Evolutionary conservation across 2,113 vertebrate genomes (phyloP), one percentile per base, ranked within the genome.

Genomic region (Nothoprocta perdicaria): DNA sequence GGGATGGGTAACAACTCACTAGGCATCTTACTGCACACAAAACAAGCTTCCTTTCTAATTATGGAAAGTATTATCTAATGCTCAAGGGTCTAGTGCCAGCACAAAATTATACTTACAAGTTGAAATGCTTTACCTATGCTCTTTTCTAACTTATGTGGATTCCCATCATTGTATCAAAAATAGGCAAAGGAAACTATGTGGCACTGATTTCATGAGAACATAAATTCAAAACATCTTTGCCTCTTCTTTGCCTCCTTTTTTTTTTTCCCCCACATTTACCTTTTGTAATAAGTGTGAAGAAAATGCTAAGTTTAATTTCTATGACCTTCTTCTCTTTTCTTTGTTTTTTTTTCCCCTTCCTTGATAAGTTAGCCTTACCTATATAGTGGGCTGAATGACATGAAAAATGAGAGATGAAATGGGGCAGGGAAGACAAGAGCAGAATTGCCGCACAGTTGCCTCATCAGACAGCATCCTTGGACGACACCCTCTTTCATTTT

Each of bases 1-100:
- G 23, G 12, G 22, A 91, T 81, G 57, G 86, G 33, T 57, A 76
- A 68, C 12, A 74, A 72, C 31, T 87, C 81, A 80, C 84, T 46
- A 55, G 29, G 50, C 21, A 33, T 62, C 84, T 83, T 85, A 90
- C 27, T 66, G 27, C 12, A 22, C n/a, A 11, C 83, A 78, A 81
- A 89, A 67, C 48, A 86, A 68, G 62, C 83, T 94, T 93, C 43
- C 38, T 83, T 85, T 33, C 75, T 75, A 91, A 88, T 60, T 35
- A 60, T 41, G 92, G 55, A 61, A 41, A 78, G 72, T 31, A 80
- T 82, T n/a, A 65, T 23, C 43, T 74, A 68, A 92, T 52, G 67
- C 31, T 81, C 38, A 72, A 57, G 68, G 15, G 13, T 60, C 38
- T 80, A 55, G 31, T 43, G 60, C 15, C 46, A 89, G 52, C 18